These are phyloP conservation scores for Acridotheres tristis DNA, from an alignment of 2,797 vertebrate species.

Conservation along the genomic window DNA sequence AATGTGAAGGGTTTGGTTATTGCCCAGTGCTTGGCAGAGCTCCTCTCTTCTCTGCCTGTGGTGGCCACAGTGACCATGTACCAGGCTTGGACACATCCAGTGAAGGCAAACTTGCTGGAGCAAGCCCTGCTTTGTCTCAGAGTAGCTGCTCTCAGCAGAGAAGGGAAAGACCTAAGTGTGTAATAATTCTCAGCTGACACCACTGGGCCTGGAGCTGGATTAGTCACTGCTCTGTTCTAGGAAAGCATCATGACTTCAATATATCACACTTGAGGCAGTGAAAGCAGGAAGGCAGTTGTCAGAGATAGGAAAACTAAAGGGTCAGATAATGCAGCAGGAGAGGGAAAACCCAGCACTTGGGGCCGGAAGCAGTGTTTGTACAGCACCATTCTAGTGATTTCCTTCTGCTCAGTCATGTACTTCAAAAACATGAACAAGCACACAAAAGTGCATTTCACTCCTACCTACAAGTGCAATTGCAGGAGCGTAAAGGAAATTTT, in stretches of 20 bases:
- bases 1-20: background rate
- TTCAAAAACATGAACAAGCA: background rate
- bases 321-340: background rate
- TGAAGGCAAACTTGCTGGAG: background rate
- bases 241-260: conserved; percentile 37
- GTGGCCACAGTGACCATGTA: background rate
- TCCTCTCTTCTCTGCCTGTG: background rate
- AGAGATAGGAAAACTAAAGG: background rate
- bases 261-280: conserved; percentile 16
- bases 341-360: background rate
- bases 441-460: background rate
- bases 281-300: conserved; percentile 13
- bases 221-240: conserved; percentile 50
- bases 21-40: background rate
- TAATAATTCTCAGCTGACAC: conserved; percentile 43
- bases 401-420: background rate
- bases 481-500: background rate
- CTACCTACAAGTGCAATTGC: background rate
- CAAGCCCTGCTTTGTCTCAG: background rate
- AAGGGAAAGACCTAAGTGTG: background rate
- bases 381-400: background rate
- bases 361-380: background rate
- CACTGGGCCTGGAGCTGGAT: background rate
- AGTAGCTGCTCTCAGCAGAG: background rate
- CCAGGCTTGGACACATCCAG: background rate